phyloP scores from a whole-genome alignment of 2,797 vertebrate species.

The Tinamus major region DNA sequence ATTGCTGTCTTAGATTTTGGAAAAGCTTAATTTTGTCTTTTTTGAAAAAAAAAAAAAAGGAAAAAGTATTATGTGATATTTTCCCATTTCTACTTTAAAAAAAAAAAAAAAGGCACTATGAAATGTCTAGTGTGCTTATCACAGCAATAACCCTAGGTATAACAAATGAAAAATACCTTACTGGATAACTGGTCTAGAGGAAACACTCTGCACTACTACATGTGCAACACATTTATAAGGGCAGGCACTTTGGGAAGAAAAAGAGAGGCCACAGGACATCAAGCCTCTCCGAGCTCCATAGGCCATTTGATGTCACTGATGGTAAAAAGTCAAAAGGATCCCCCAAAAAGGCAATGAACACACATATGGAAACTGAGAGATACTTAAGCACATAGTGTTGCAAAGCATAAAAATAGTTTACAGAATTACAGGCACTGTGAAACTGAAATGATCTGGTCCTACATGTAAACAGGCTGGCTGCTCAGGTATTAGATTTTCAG shows the following conservation, averaged over 20 bases:
- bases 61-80: background rate
- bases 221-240: background rate
- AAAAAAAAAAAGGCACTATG: background rate
- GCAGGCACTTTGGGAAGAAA: background rate
- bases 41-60: background rate
- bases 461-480: background rate
- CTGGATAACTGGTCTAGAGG: background rate
- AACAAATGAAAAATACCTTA: background rate
- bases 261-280: background rate
- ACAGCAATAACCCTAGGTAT: background rate
- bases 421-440: background rate
- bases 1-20: background rate
- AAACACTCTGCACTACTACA: background rate
- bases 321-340: background rate
- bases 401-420: background rate
- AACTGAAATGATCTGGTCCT: background rate
- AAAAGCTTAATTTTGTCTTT: background rate
- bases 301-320: fast-evolving
- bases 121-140: background rate
- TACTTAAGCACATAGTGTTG: background rate
- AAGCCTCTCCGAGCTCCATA: background rate
- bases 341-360: fast-evolving
- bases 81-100: background rate
- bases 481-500: background rate
- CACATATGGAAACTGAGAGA: background rate